A percentile compares a stretch with the other conserved stretches of the same genome.
These are phyloP conservation scores for Sinocyclocheilus anophthalmus DNA, from an alignment of 2,113 vertebrate species.

Conservation along the genomic window DNA sequence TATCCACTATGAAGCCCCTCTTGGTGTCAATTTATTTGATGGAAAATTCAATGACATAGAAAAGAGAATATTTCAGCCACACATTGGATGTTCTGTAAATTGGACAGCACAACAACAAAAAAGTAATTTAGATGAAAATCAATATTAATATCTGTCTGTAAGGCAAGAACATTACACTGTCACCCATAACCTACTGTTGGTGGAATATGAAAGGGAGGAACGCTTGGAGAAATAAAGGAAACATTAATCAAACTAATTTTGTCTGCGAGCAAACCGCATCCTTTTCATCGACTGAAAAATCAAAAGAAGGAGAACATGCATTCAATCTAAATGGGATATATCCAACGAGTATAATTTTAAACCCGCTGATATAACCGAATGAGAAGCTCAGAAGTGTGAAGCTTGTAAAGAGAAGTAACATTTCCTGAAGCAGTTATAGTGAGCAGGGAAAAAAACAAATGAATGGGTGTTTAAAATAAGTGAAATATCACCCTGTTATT, in stretches of 20 bases:
- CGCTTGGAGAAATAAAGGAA: conserved; percentile 31
- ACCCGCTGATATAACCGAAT: conserved; percentile 6
- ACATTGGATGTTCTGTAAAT: conserved; percentile 52
- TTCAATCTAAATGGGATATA: conserved; percentile 35
- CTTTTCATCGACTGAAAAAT: conserved; percentile 45
- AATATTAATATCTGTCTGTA: conserved; percentile 57
- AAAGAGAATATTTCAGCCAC: conserved; percentile 45
- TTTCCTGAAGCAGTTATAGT: conserved; percentile 30
- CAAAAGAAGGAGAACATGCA: conserved; percentile 42
- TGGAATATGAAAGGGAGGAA: conserved; percentile 53
- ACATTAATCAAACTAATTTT: conserved; percentile 49
- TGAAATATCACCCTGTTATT: conserved; percentile 40
- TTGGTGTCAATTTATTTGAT: conserved; percentile 47
- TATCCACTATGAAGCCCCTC: background rate
- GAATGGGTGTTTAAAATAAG: background rate
- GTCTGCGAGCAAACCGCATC: conserved; percentile 37
- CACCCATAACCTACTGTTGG: conserved; percentile 50
- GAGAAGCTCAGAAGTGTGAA: conserved; percentile 1
- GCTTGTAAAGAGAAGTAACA: conserved; percentile 27
- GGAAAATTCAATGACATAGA: conserved; percentile 42
- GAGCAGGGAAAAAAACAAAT: background rate
- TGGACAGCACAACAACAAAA: conserved; percentile 45
- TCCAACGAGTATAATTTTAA: conserved; percentile 27
- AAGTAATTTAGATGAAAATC: conserved; percentile 57
- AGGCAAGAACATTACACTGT: conserved; percentile 45